Base-by-base conservation (phyloP, 2,113 vertebrate species). In the Eurystomus gularis region DNA sequence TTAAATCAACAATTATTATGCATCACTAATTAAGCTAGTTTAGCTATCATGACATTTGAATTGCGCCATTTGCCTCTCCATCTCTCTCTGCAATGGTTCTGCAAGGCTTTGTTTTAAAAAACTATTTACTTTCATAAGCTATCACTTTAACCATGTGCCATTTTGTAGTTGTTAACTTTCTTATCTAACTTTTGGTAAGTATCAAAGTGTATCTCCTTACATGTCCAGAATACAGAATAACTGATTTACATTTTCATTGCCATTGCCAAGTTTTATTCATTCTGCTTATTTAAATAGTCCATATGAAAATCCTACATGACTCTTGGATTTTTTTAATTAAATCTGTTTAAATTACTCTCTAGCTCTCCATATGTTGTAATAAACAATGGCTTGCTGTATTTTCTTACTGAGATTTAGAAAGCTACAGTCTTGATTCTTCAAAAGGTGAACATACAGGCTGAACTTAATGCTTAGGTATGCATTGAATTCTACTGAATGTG, bases 1-100 rank as follows among this genome's bases (percentile, higher is more conserved):
- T 92, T 91, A 83, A 91, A 95, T 55, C 21, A 65, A 66, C 31
- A 94, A 69, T 96, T 96, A 87, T 31, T 78, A 14, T 86, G 66
- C 3, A 4, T 75, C 29, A 20, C 70, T 92, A 91, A 94, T 96
- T 85, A 93, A 91, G 39, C 28, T 79, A 42, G 51, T 65, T 92
- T 91, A 91, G 48, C n/a, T 91, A 19, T 54, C 88, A 3, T 60
- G 75, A 81, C 31, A 64, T 17, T 37, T 48, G 19, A 87, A 93
- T 62, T 51, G 28, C 66, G 42, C 31, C 35, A 17, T 79, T 88
- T 73, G 42, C 11, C 15, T 61, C n/a, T 31, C n/a, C 21, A 54
- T 6, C 37, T 68, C 42, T 68, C 12, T 66, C 49, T 75, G 58
- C 40, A 94, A 31, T 61, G 37, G 49, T 90, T 85, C 54, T 88